Conservation (phyloP, 2,888 invertebrate species). For the Eurytoma adleriae region DNA sequence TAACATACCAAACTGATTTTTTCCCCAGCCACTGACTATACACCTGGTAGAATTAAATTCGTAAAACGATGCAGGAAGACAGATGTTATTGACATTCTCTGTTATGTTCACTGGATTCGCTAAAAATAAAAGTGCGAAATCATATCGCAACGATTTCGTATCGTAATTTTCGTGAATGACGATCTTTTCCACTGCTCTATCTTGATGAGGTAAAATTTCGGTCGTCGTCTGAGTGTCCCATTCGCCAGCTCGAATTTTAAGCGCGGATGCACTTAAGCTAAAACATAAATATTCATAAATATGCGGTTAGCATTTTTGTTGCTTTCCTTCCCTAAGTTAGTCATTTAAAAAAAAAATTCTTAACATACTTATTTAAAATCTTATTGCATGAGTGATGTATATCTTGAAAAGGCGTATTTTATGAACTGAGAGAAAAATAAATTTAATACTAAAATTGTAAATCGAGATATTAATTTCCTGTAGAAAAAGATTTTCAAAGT, state of each 20-base stretch:
- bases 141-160: constrained; percentile 83
- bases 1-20: constrained; percentile 80
- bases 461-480: too few relatives aligned
- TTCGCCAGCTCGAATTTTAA: constrained; percentile 84
- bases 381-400: too few relatives aligned
- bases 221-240: constrained; percentile 88
- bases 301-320: not conserved
- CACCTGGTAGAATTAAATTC: constrained; percentile 78
- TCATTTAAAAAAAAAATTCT: not conserved
- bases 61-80: constrained; percentile 78
- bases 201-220: constrained; percentile 84
- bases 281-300: constrained; percentile 61
- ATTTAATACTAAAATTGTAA: too few relatives aligned
- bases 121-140: constrained; percentile 85
- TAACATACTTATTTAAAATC: not conserved
- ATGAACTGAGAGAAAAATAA: too few relatives aligned
- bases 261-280: constrained; percentile 59
- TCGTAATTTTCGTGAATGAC: constrained; percentile 82
- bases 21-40: constrained; percentile 87
- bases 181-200: constrained; percentile 80
- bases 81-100: constrained; percentile 85
- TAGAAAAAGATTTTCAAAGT: too few relatives aligned
- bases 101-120: constrained; percentile 78
- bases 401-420: too few relatives aligned
- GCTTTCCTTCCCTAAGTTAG: too few relatives aligned